Evolutionary conservation across 2,888 invertebrate species (phyloP).

Genomic region (Ophonus ardosiacus): DNA sequence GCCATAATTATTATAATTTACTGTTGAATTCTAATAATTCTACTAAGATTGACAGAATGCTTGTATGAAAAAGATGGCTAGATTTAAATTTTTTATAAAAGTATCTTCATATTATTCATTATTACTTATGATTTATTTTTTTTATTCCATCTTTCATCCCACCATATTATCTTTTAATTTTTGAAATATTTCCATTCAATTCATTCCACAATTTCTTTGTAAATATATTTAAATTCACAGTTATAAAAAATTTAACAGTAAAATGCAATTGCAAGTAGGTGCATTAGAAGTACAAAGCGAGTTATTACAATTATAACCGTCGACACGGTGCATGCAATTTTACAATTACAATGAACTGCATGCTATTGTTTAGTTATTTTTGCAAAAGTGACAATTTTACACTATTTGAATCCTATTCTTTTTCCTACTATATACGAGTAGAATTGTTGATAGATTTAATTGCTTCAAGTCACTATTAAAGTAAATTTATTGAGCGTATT

Average conservation of each 20-base stretch:
- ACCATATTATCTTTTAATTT: too few species aligned
- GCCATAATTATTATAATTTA: too few species aligned
- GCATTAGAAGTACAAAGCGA: constrained; percentile 13
- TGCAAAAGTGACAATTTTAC: constrained; percentile 25
- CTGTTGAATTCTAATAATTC: too few species aligned
- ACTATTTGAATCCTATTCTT: background rate
- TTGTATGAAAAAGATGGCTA: too few species aligned
- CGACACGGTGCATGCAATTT: constrained; percentile 24
- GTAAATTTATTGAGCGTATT: background rate
- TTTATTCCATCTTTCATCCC: too few species aligned
- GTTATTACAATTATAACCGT: constrained; percentile 15
- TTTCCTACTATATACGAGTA: background rate
- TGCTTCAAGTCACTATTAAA: background rate
- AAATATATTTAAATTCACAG: too few species aligned
- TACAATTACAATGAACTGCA: constrained; percentile 33
- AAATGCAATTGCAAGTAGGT: background rate
- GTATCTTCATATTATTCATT: too few species aligned
- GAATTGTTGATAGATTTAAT: constrained; percentile 14
- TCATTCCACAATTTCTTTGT: too few species aligned
- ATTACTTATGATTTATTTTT: too few species aligned
- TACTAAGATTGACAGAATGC: too few species aligned
- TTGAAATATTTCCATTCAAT: too few species aligned
- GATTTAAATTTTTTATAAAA: too few species aligned
- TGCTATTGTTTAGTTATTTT: constrained; percentile 43
- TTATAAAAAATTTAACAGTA: background rate